Evolutionary conservation across 1,140 invertebrate genomes (phyloP).

Genomic region (Caenorhabditis tropicalis): DNA sequence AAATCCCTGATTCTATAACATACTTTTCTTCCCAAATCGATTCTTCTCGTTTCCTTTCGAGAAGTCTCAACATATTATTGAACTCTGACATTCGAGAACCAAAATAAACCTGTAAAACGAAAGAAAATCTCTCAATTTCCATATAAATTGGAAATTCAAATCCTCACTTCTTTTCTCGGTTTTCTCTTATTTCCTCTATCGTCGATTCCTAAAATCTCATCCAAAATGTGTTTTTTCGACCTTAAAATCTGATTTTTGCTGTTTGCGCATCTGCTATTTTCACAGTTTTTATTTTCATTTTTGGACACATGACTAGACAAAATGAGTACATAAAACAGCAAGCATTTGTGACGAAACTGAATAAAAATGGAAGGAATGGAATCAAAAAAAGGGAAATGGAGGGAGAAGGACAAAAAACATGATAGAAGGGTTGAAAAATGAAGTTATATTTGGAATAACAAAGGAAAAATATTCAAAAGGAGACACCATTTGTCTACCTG

Average conservation of each 20-base stretch:
- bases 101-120: constrained; percentile 12
- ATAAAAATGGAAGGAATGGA: background rate
- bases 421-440: background rate
- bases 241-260: background rate
- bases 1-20: too few relatives aligned
- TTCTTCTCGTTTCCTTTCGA: constrained; percentile 9
- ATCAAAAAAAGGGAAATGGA: background rate
- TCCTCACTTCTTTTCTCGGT: background rate
- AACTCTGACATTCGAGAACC: constrained; percentile 13
- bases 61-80: constrained; percentile 4
- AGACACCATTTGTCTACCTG: background rate
- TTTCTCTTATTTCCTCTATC: background rate
- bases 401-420: background rate
- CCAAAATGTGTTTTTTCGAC: constrained; percentile 18
- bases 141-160: background rate
- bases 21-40: constrained; percentile 28
- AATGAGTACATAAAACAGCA: constrained; percentile 13
- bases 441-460: too few relatives aligned
- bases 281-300: constrained; percentile 5
- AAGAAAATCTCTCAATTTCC: background rate
- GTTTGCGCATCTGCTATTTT: background rate
- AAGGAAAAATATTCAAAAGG: background rate
- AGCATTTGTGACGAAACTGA: background rate
- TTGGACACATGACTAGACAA: constrained; percentile 5
- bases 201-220: constrained; percentile 10